Base-by-base conservation (phyloP, 2,797 vertebrate genomes). In the Borostomias antarcticus region DNA sequence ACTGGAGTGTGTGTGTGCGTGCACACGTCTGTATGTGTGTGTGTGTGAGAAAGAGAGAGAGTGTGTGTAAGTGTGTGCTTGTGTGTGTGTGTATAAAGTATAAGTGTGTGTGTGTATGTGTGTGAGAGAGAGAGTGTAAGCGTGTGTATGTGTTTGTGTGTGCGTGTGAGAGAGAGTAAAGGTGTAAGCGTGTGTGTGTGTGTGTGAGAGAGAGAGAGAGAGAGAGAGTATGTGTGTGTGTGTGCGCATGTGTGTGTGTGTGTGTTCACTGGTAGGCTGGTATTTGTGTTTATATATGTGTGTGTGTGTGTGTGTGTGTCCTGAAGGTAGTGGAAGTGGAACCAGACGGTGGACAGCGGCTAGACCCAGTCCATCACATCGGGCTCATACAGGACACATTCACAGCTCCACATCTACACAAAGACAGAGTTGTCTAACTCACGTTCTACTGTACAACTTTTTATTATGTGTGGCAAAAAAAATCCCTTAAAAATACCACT, bases 121-220 rank as follows among this genome's bases (percentile, higher is more conserved):
- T 9, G 37, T 19, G 47, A n/a, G n/a, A n/a, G n/a, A n/a, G n/a
- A n/a, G n/a, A n/a, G n/a, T n/a, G n/a, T n/a, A n/a, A 32, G 45
- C 10, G 37, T 35, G 47, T 52, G 40, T 48, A 26, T 62, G 59
- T 62, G 40, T 43, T 6, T 29, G 52, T 28, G 35, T 28, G 17
- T 28, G 32, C 28, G 51, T 65, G 62, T 15, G 7, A 15, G 50
- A 25, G 9, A 25, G 2, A 7, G 50, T 9, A 19, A 2, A 19
- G 1, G 7, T 7, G 19, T 5, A 1, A 15, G 45, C 72, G 70
- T 52, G 17, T 19, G 54, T 4, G 43, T 48, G 54, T 63, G 64
- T 76, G 73, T 80, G 82, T 29, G 40, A 76, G 71, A 82, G 73
- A 56, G 64, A 79, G 74, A 54, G 45, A 15, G 28, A 10, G 29